Conservation (phyloP, 2,888 invertebrate genomes). For the Diaprepes abbreviatus region DNA sequence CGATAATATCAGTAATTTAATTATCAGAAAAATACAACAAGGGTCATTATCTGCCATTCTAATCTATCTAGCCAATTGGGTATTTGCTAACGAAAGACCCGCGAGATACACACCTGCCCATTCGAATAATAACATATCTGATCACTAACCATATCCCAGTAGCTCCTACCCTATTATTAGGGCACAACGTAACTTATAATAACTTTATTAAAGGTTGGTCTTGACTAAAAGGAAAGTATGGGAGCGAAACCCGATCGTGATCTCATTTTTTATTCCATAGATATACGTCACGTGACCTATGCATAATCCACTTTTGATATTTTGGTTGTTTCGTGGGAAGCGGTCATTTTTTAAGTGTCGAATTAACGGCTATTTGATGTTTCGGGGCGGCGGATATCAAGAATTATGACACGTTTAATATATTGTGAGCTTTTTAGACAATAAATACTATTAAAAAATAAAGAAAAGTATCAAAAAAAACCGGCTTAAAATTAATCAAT, state of each 20-base stretch:
- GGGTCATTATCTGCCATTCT: constrained; percentile 35
- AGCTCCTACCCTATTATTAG: constrained; percentile 36
- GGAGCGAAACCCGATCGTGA: constrained; percentile 17
- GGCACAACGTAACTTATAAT: constrained; percentile 32
- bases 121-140: constrained; percentile 32
- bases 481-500: too few species aligned
- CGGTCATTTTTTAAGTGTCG: too few species aligned
- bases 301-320: neutral
- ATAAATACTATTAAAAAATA: too few species aligned
- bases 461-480: too few species aligned
- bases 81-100: constrained; percentile 40
- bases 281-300: neutral
- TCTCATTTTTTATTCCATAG: constrained; percentile 5
- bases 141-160: constrained; percentile 34
- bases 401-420: too few species aligned
- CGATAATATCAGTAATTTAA: constrained; percentile 47
- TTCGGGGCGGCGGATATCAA: too few species aligned
- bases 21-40: constrained; percentile 44
- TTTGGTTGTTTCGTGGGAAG: constrained; percentile 5
- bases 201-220: constrained; percentile 38
- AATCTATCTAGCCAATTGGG: constrained; percentile 38
- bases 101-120: constrained; percentile 44
- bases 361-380: too few species aligned
- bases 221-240: constrained; percentile 21
- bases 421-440: too few species aligned